Conservation (phyloP, 1,140 invertebrate species). For the Hesperophylax magnus region DNA sequence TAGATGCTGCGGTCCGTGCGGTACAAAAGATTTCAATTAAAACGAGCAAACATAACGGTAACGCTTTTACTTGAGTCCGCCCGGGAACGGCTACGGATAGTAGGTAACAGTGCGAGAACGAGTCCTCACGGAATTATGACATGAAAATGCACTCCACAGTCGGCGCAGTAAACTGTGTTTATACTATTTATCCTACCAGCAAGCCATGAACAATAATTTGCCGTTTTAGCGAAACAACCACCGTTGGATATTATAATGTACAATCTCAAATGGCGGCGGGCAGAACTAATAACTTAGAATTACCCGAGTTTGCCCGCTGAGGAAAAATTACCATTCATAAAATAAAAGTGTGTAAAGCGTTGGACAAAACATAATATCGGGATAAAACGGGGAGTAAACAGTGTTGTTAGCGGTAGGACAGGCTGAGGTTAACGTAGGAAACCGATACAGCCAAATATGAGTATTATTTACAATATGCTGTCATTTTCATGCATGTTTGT, state of each 20-base stretch:
- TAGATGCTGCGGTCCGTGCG: background rate
- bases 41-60: slow-evolving; percentile 34
- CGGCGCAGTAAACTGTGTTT: slow-evolving; percentile 39
- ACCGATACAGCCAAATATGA: too few relatives aligned
- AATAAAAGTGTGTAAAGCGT: background rate
- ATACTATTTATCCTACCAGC: slow-evolving; percentile 18
- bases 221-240: slow-evolving; percentile 32
- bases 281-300: slow-evolving; percentile 30
- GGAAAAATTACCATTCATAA: background rate
- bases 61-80: slow-evolving; percentile 27
- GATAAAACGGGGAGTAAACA: too few relatives aligned
- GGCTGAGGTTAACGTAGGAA: too few relatives aligned
- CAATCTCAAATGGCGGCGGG: background rate
- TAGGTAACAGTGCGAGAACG: background rate
- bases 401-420: too few relatives aligned
- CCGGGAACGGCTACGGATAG: background rate
- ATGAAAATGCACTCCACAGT: slow-evolving; percentile 45
- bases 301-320: slow-evolving; percentile 14
- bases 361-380: too few relatives aligned
- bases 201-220: slow-evolving; percentile 47
- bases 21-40: slow-evolving; percentile 36
- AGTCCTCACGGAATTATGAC: slow-evolving; percentile 45
- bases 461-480: too few relatives aligned
- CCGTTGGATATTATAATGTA: slow-evolving; percentile 13
- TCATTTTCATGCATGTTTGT: too few relatives aligned